Conservation (phyloP, 1,140 invertebrate species). For the Cephus cinctus region DNA sequence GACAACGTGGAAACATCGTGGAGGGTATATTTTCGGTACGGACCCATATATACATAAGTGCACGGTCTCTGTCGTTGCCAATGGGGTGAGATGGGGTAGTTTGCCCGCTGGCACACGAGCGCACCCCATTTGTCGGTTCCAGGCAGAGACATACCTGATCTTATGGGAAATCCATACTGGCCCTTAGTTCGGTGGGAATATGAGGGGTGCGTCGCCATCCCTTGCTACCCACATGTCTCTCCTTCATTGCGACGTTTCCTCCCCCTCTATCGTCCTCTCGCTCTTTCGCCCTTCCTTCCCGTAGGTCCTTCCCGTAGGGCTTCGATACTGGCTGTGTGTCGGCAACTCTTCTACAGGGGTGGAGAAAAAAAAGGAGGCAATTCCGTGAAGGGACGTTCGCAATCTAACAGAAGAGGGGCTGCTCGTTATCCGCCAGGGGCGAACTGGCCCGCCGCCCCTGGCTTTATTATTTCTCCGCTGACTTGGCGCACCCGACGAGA, state of each 20-base stretch:
- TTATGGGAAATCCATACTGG: slow-evolving; percentile 53
- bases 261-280: slow-evolving; percentile 15
- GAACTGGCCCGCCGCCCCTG: no score
- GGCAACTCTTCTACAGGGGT: no score
- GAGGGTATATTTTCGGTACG: background rate
- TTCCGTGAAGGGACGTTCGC: background rate
- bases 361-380: background rate
- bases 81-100: background rate
- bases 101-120: slow-evolving; percentile 2
- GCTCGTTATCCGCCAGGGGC: no score
- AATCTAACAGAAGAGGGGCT: background rate
- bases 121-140: slow-evolving; percentile 47
- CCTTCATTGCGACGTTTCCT: slow-evolving; percentile 10
- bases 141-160: slow-evolving; percentile 48
- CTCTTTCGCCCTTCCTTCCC: slow-evolving; percentile 8
- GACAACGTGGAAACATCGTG: background rate
- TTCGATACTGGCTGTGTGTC: no score
- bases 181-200: slow-evolving; percentile 31
- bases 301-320: background rate
- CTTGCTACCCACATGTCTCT: background rate
- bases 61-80: background rate
- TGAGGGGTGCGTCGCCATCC: slow-evolving; percentile 4
- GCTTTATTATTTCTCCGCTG: no score
- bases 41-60: background rate
- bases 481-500: no score